Evolutionary conservation across 2,113 vertebrate genomes (phyloP).

Genomic region (Chlamydotis undulata): DNA sequence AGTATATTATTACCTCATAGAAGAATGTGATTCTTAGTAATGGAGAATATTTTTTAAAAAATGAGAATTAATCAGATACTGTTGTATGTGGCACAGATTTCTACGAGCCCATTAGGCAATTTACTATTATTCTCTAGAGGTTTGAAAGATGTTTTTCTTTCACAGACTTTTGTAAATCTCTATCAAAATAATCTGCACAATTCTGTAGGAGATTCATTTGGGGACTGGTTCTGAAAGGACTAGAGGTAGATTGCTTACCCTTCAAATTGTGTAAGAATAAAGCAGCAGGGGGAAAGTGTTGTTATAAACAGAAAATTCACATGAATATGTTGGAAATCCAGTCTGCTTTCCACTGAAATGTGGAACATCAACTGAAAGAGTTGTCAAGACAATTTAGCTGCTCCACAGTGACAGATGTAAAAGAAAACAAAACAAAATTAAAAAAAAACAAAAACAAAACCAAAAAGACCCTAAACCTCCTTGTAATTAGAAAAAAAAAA

Average conservation of each 20-base stretch:
- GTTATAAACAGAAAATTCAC: neutral
- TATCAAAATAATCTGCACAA: neutral
- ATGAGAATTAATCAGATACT: neutral
- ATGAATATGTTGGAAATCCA: neutral
- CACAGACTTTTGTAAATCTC: neutral
- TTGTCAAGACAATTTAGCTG: neutral
- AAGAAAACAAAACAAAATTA: neutral
- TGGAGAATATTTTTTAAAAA: neutral
- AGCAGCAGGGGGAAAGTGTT: neutral
- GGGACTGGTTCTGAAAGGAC: neutral
- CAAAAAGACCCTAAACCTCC: accelerated
- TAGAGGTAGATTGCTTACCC: neutral
- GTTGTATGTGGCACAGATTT: neutral
- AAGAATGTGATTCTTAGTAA: neutral
- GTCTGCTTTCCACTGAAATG: neutral
- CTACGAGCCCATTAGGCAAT: neutral
- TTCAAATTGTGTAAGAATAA: neutral
- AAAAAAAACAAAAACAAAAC: too few relatives aligned
- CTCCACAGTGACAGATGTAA: neutral
- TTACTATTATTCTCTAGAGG: neutral
- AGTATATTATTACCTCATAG: neutral
- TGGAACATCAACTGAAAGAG: neutral
- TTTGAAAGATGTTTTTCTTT: neutral
- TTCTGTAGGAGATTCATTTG: neutral
- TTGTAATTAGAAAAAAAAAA: neutral